These are phyloP conservation scores for Oscheius onirici DNA, from an alignment of 2,888 invertebrate species.

Conservation along the genomic window DNA sequence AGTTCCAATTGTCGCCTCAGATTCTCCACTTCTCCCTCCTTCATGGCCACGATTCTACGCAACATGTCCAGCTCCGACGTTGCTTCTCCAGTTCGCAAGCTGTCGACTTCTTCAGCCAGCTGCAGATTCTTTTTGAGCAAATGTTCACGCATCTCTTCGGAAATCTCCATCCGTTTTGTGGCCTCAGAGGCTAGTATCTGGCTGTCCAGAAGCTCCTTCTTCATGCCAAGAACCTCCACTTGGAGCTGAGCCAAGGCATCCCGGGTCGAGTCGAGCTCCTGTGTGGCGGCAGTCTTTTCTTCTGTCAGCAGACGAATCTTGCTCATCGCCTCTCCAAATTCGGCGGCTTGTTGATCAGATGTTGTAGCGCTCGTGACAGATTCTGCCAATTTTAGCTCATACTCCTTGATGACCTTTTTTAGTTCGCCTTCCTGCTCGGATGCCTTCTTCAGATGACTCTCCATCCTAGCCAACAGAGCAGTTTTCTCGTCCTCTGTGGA, in stretches of 20 bases:
- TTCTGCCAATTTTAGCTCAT: background rate
- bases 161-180: background rate
- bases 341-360: conserved; percentile 2
- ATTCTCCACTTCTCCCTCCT: conserved; percentile 90
- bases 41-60: conserved; percentile 94
- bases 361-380: background rate
- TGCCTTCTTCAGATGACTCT: too few relatives aligned
- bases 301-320: conserved; percentile 14
- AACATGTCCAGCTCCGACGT: conserved; percentile 77
- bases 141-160: background rate
- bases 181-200: background rate
- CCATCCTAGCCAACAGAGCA: too few relatives aligned
- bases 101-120: conserved; percentile 19
- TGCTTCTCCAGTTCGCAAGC: background rate
- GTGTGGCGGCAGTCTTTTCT: conserved; percentile 12
- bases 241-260: conserved; percentile 23
- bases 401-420: too few relatives aligned
- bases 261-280: conserved; percentile 28
- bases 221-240: conserved; percentile 30
- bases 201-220: background rate
- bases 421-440: too few relatives aligned
- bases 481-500: too few relatives aligned
- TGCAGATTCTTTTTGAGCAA: conserved; percentile 9
- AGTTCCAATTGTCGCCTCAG: conserved; percentile 72
- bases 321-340: conserved; percentile 19